Percentiles rank a stretch among this genome's conserved stretches.
phyloP scores from a whole-genome alignment of 2,113 vertebrate genomes.

The Cyprinus carpio region DNA sequence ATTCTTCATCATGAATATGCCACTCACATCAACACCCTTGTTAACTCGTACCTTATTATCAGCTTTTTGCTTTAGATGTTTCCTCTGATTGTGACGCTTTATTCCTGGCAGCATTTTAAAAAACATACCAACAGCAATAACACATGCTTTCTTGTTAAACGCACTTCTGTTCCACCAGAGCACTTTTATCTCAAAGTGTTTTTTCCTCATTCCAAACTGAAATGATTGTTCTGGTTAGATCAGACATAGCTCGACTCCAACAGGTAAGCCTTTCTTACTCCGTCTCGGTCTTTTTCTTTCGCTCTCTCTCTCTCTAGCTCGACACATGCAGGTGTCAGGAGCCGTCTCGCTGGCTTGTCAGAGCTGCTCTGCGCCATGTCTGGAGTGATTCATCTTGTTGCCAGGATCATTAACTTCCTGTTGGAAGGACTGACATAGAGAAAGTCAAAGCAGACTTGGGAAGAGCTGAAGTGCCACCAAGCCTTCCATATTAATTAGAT shows the following conservation, averaged over 20 bases:
- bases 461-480: conserved; percentile 84
- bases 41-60: neutral
- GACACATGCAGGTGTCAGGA: conserved; percentile 84
- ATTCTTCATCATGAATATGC: neutral
- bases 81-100: conserved; percentile 9
- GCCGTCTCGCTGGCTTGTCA: conserved; percentile 83
- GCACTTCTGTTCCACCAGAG: conserved; percentile 21
- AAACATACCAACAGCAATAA: neutral
- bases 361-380: conserved; percentile 87
- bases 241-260: conserved; percentile 74
- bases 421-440: conserved; percentile 88
- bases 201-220: conserved; percentile 52
- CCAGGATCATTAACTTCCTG: conserved; percentile 89
- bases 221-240: conserved; percentile 69
- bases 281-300: conserved; percentile 11
- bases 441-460: conserved; percentile 80
- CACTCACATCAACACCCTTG: conserved; percentile 1
- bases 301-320: conserved; percentile 67
- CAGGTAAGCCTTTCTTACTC: conserved; percentile 68
- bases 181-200: conserved; percentile 59
- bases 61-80: neutral
- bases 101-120: neutral
- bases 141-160: neutral
- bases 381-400: conserved; percentile 97
- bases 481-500: conserved; percentile 82